Base-by-base conservation (phyloP, 2,113 vertebrate species). In the Phrynosoma blainvillii region DNA sequence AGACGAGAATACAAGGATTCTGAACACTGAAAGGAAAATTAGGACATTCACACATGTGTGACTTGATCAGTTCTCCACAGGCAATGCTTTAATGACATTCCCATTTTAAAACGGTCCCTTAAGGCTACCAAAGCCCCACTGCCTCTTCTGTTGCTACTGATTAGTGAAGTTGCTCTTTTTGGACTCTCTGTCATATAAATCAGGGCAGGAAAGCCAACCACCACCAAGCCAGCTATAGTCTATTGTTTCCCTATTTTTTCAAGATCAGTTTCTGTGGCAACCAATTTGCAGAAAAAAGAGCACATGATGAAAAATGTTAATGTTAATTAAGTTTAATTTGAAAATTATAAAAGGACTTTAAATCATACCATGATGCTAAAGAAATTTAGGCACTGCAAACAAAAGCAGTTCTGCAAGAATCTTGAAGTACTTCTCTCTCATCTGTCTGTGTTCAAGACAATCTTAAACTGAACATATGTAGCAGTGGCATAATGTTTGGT, bases 401-500 rank as follows among this genome's bases (percentile, higher is more conserved):
- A 66, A 80, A 82, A 86, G 84, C 85, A 82, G 78, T 56, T 91
- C 82, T 87, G 86, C 66, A 89, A 90, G 73, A 1, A 82, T 85
- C 87, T 90, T 90, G 89, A 90, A 86, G 86, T 27, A 78, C 92
- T 82, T 89, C 74, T 65, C 73, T 56, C 42, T 54, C 74, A 2
- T 62, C 18, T 54, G 40, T 7, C 80, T 80, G 86, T 85, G 54
- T 84, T 87, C 86, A 91, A 92, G 90, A 88, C 88, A 92, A 94
- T 14, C 62, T 83, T 32, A 54, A 83, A 84, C 77, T 84, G 16
- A 89, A 90, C 86, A 90, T 14, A 81, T 93, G 87, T 90, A 54
- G 14, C 47, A 6, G 4, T 47, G 47, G 47, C 47, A 47, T 47
- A 3, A 62, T 62, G 2, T 62, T 62, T 14, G 13, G 13, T 62